Evolutionary conservation across 2,797 vertebrate genomes (phyloP).

Genomic region (Sarcophilus harrisii): DNA sequence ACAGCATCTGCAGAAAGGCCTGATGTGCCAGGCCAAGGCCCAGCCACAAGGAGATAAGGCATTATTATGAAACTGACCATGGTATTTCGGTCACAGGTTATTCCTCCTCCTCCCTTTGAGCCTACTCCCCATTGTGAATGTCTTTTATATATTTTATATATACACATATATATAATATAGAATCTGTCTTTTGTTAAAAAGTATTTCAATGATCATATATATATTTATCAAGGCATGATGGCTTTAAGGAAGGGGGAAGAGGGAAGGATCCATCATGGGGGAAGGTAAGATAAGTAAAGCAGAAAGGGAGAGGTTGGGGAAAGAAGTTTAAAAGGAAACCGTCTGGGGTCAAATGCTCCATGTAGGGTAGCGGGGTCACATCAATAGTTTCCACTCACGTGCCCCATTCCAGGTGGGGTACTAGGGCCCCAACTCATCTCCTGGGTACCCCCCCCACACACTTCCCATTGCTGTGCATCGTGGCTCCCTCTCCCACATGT

Average conservation of each 20-base stretch:
- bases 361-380: slow-evolving; percentile 66
- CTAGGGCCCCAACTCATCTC: slow-evolving; percentile 75
- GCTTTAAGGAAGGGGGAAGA: slow-evolving; percentile 79
- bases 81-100: slow-evolving; percentile 85
- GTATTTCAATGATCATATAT: slow-evolving; percentile 88
- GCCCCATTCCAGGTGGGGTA: slow-evolving; percentile 67
- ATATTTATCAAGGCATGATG: slow-evolving; percentile 91
- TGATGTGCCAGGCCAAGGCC: slow-evolving; percentile 78
- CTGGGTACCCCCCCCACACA: slow-evolving; percentile 52
- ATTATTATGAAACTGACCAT: slow-evolving; percentile 83
- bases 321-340: slow-evolving; percentile 74
- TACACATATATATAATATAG: slow-evolving; percentile 90
- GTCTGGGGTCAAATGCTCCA: slow-evolving; percentile 72
- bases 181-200: slow-evolving; percentile 87
- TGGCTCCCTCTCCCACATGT: slow-evolving; percentile 76
- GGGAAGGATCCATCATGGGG: slow-evolving; percentile 73
- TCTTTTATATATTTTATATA: slow-evolving; percentile 85
- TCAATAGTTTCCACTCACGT: slow-evolving; percentile 70
- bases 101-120: slow-evolving; percentile 81
- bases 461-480: slow-evolving; percentile 69
- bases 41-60: slow-evolving; percentile 85
- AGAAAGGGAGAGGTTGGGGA: slow-evolving; percentile 60
- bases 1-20: slow-evolving; percentile 77
- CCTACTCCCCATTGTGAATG: slow-evolving; percentile 82
- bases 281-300: slow-evolving; percentile 72